A percentile compares a stretch with the other conserved stretches of the same genome.
phyloP scores from a whole-genome alignment of 2,797 vertebrate genomes.

The Chelon auratus region DNA sequence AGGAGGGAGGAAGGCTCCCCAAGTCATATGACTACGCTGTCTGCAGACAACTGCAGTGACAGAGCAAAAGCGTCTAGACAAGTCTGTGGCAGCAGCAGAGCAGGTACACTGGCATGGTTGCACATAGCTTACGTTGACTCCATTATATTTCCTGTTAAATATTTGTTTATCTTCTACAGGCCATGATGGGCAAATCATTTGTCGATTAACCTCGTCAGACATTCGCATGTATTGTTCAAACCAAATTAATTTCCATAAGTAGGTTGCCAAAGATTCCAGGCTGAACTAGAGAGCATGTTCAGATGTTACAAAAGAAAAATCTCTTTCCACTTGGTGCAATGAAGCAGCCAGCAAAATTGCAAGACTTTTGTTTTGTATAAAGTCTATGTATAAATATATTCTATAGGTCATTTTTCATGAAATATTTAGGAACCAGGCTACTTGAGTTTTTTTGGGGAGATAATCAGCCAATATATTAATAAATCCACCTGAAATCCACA shows the following conservation, averaged over 20 bases:
- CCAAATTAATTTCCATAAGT: background rate
- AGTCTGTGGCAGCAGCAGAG: slow-evolving; percentile 63
- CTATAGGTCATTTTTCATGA: background rate
- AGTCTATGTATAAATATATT: background rate
- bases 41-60: slow-evolving; percentile 79
- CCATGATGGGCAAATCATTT: background rate
- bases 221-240: background rate
- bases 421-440: background rate
- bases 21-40: slow-evolving; percentile 78
- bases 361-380: slow-evolving; percentile 3
- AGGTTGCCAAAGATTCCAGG: background rate
- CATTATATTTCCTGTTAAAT: background rate
- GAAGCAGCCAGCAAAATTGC: background rate
- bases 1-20: slow-evolving; percentile 57
- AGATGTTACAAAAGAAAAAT: background rate
- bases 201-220: background rate
- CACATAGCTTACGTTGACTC: slow-evolving; percentile 5
- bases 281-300: background rate
- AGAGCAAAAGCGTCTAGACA: slow-evolving; percentile 72
- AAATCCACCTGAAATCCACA: background rate
- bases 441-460: rapidly evolving
- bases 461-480: background rate
- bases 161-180: background rate
- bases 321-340: background rate
- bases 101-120: slow-evolving; percentile 10